Evolutionary conservation across 1,140 invertebrate genomes (phyloP).

Genomic region (Drosophila repletoides): DNA sequence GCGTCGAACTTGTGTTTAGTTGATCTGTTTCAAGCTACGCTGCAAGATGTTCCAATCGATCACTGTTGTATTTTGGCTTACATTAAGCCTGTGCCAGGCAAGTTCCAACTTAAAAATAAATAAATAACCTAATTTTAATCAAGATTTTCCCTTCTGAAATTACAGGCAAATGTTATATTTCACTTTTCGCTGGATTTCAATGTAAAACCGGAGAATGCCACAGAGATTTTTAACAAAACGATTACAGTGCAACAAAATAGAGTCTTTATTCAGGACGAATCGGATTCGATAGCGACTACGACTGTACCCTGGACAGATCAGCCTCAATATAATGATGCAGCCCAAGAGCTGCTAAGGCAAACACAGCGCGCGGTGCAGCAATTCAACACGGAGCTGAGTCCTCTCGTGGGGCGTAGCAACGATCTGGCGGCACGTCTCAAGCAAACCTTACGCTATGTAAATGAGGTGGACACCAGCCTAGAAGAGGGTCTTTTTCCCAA

Average conservation of each 20-base stretch:
- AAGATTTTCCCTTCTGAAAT: not conserved
- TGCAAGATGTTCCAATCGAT: conserved; percentile 40
- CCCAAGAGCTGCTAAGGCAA: conserved; percentile 28
- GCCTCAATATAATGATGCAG: conserved; percentile 14
- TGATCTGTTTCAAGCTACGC: conserved; percentile 28
- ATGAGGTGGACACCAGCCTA: conserved; percentile 49
- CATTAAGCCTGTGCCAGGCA: conserved; percentile 40
- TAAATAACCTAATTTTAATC: not conserved
- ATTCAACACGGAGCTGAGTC: conserved; percentile 51
- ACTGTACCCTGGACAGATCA: conserved; percentile 31
- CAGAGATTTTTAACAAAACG: conserved; percentile 39
- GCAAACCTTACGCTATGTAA: conserved; percentile 54
- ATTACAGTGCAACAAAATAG: conserved; percentile 50
- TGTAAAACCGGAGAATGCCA: conserved; percentile 42
- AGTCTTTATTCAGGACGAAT: conserved; percentile 35
- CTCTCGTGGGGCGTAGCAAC: conserved; percentile 59
- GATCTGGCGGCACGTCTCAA: conserved; percentile 56
- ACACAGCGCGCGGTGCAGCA: conserved; percentile 37
- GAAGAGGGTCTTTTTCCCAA: conserved; percentile 36
- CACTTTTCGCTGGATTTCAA: conserved; percentile 58
- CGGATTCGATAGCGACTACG: not conserved
- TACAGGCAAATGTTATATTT: conserved; percentile 48
- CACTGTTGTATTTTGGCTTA: conserved; percentile 14
- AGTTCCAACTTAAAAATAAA: not conserved
- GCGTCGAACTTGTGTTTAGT: conserved; percentile 27